phyloP scores from a whole-genome alignment of 2,888 invertebrate genomes.

The Drosophila phalerata region DNA sequence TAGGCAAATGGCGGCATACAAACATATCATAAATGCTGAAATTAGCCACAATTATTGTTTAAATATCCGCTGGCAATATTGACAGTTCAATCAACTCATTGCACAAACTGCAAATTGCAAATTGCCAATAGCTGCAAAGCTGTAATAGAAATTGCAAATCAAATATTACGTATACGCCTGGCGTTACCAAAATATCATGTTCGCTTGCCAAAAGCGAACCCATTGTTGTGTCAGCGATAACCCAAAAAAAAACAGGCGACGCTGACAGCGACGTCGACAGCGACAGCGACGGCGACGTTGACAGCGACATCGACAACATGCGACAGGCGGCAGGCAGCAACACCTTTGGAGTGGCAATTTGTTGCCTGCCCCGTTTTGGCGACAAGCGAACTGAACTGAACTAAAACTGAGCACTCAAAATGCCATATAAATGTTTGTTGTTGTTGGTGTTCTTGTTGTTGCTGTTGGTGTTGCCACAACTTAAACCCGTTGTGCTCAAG shows the following conservation, averaged over 20 bases:
- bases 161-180: conserved; percentile 74
- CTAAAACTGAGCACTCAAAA: conserved; percentile 54
- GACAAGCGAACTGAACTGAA: conserved; percentile 67
- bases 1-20: conserved; percentile 62
- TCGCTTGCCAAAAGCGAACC: conserved; percentile 44
- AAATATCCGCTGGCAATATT: conserved; percentile 61
- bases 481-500: conserved; percentile 70
- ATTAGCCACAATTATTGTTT: conserved; percentile 68
- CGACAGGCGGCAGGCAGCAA: conserved; percentile 67
- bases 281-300: conserved; percentile 25
- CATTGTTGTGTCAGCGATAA: conserved; percentile 78
- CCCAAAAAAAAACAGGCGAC: conserved; percentile 59
- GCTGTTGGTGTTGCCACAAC: conserved; percentile 19
- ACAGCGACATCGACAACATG: conserved; percentile 40
- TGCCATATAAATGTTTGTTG: conserved; percentile 40
- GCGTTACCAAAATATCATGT: conserved; percentile 45
- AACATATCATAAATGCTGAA: conserved; percentile 75
- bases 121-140: conserved; percentile 37
- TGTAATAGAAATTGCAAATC: conserved; percentile 69
- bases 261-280: conserved; percentile 23
- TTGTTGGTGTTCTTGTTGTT: conserved; percentile 28
- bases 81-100: conserved; percentile 75
- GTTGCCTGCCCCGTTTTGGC: conserved; percentile 66
- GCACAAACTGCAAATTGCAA: conserved; percentile 42
- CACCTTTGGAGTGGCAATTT: conserved; percentile 81